Base-by-base conservation (phyloP, 2,888 invertebrate genomes). In the Julus scandinavius region DNA sequence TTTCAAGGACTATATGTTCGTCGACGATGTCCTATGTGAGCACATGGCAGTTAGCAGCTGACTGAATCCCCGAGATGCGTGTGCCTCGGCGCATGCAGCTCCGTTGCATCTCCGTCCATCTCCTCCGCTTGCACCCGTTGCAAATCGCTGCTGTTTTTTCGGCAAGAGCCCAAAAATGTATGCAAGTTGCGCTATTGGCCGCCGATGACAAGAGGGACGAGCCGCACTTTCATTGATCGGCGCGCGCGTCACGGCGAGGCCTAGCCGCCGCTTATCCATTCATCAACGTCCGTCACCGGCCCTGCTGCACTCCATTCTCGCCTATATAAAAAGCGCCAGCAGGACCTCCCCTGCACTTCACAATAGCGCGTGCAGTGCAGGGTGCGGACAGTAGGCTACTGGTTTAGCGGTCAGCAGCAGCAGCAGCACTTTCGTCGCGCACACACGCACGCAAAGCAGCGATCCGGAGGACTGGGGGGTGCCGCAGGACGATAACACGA, bases 161-260 rank as follows among this genome's bases (percentile, higher is more conserved):
- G 54, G 54, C 54, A 54, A 45, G 45, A 7, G 7, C 6, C 17
- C 54, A 7, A 40, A 83, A n/a, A 83, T 83, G 11, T 83, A n/a
- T 13, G 15, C 38, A 13, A 15, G 83, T 38, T n/a, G 29, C 45
- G 84, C 40, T 7, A 84, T 84, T 84, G 84, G 84, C 84, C 84
- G n/a, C 84, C 83, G 40, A 83, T 83, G 83, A 83, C 38, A 40
- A 83, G 83, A 54, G 83, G 83, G 83, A 29, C 83, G 83, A 38
- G 45, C 84, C 45, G 45, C 45, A 29, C 45, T 49, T 86, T 86
- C 86, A 86, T 86, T 86, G 86, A 86, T 86, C 86, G 86, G 20
- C 13, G 29, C 29, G 41, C 38, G 45, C 41, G 86, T 86, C 49
- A 86, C 41, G 63, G 6, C 85, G 45, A 86, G 49, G 84, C 84